Base-by-base conservation (phyloP, 2,797 vertebrate genomes). In the Aphelocoma californica region DNA sequence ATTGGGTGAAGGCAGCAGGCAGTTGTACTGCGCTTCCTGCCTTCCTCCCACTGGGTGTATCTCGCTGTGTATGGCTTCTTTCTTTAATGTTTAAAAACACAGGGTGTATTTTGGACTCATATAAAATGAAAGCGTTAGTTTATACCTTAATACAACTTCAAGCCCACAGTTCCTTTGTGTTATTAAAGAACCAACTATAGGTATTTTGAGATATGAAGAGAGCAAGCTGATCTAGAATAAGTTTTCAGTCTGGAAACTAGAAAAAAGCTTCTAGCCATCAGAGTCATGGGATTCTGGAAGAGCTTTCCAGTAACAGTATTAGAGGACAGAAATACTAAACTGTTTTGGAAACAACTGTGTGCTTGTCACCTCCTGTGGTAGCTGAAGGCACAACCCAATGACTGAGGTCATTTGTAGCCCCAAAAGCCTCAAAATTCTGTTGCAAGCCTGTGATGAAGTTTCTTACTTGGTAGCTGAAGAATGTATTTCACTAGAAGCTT, bases 21-120 rank as follows among this genome's bases (percentile, higher is more conserved):
- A 86, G 80, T 73, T 93, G 77, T 84, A 47, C 78, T 75, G 82
- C 89, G 92, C 73, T 90, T 97, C 86, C 94, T 89, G 95, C 89
- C 83, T 94, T 85, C 90, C 75, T 50, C 66, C 53, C 81, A 40
- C 73, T 90, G 74, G 38, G 20, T 83, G 29, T 60, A 73, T 86
- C 53, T 88, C 1, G 2, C 40, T 67, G 60, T 85, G 36, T 69
- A 86, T 74, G 57, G 11, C 67, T 84, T 88, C 47, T 79, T 93
- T 75, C 83, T 90, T 60, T 47, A 47, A 65, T 45, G 61, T 78
- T 95, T 64, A 88, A 72, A 92, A 95, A 79, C 61, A 72, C 36
- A 66, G 60, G 17, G 2, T 58, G 1, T 82, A 9, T 81, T 94
- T 86, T 86, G 78, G 48, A 65, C 56, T 38, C 32, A 29, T 45